These are phyloP conservation scores for Piliocolobus tephrosceles DNA, from an alignment of 2,113 vertebrate species.

Conservation along the genomic window DNA sequence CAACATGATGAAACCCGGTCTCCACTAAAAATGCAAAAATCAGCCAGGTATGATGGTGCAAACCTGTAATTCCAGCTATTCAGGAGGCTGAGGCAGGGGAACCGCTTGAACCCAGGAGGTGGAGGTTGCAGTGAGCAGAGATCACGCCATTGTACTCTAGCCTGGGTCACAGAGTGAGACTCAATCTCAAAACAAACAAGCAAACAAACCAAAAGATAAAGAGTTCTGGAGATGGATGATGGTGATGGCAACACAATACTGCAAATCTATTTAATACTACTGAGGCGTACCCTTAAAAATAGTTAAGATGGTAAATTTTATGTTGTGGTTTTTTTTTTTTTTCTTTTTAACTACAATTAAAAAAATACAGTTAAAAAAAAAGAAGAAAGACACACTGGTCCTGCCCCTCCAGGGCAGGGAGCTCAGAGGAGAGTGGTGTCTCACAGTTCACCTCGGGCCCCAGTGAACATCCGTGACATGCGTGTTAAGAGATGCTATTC, in stretches of 20 bases:
- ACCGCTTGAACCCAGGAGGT: too few species aligned
- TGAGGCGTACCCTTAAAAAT: not conserved
- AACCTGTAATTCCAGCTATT: too few species aligned
- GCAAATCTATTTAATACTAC: not conserved
- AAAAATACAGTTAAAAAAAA: not conserved
- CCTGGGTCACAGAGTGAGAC: too few species aligned
- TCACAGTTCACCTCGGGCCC: not conserved
- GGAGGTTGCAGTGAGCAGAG: too few species aligned
- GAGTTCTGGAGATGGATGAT: not conserved
- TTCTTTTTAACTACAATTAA: not conserved
- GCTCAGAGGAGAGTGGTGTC: not conserved
- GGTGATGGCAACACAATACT: not conserved
- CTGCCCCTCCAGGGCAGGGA: not conserved
- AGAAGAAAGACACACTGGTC: not conserved
- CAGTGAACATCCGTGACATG: fast-evolving
- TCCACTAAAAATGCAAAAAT: too few species aligned
- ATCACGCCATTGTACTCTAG: too few species aligned
- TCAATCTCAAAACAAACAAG: too few species aligned
- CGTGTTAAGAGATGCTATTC: not conserved
- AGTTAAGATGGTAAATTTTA: not conserved
- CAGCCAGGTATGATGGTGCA: too few species aligned
- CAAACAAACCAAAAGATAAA: not conserved
- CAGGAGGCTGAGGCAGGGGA: too few species aligned
- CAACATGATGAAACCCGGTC: too few species aligned
- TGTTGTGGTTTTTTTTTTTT: not conserved